A percentile compares a stretch with the other conserved stretches of the same genome.
phyloP scores from a whole-genome alignment of 1,140 invertebrate genomes.

The Mamestra configurata region DNA sequence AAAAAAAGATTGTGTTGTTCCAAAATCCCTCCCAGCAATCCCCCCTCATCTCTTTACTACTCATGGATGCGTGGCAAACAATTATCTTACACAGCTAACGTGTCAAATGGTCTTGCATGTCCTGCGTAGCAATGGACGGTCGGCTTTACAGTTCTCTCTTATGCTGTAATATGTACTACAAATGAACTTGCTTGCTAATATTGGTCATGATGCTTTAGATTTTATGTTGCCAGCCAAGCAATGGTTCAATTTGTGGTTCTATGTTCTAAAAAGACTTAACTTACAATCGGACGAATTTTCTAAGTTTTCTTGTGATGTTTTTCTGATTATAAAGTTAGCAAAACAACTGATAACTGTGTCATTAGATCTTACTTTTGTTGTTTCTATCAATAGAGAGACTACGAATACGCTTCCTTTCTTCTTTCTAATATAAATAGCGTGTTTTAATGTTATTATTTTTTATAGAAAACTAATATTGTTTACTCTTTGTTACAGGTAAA shows the following conservation, averaged over 20 bases:
- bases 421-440: not conserved
- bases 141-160: not conserved
- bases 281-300: not conserved
- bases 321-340: not conserved
- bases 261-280: constrained; percentile 14
- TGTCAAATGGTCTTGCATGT: not conserved
- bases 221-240: not conserved
- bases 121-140: not conserved
- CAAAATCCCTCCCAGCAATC: too few species aligned
- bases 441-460: not conserved
- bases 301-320: not conserved
- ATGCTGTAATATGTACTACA: constrained; percentile 45
- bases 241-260: not conserved
- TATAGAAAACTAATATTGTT: not conserved
- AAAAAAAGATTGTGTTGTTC: too few species aligned
- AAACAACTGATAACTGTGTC: not conserved
- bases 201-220: constrained; percentile 24
- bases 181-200: constrained; percentile 30
- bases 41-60: too few species aligned
- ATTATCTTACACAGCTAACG: too few species aligned
- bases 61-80: too few species aligned
- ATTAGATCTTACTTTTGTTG: not conserved
- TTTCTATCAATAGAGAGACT: too few species aligned
- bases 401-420: too few species aligned
- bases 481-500: not conserved